Evolutionary conservation across 2,797 vertebrate species (phyloP).

Genomic region (Cossypha polioptera): DNA sequence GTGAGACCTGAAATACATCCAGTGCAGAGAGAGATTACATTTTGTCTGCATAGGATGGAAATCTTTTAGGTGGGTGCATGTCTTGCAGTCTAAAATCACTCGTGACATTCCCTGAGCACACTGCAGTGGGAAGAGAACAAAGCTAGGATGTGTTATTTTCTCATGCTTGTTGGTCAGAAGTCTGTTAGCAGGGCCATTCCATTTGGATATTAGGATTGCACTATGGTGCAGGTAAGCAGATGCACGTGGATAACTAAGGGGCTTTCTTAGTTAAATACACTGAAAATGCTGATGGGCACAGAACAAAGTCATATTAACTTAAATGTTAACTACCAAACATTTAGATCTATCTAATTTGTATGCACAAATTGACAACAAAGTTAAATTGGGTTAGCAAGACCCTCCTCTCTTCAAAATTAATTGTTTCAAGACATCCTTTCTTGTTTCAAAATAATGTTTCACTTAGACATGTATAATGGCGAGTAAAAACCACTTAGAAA

Average conservation of each 20-base stretch:
- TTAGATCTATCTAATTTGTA: not conserved
- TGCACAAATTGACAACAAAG: not conserved
- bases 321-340: not conserved
- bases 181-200: not conserved
- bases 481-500: not conserved
- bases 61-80: not conserved
- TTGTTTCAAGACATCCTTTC: not conserved
- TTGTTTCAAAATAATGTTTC: not conserved
- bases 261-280: not conserved
- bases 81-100: not conserved
- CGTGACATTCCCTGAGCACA: not conserved
- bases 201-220: not conserved
- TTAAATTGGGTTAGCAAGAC: not conserved
- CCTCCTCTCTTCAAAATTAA: not conserved
- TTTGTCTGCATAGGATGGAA: not conserved
- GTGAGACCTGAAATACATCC: not conserved
- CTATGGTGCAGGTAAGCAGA: not conserved
- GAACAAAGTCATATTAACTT: not conserved
- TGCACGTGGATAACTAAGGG: not conserved
- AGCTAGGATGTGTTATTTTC: not conserved
- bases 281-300: not conserved
- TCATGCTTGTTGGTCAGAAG: not conserved
- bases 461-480: not conserved
- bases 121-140: not conserved
- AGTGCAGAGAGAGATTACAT: not conserved